Percentiles rank a stretch among this genome's conserved stretches.
phyloP scores from a whole-genome alignment of 2,888 invertebrate genomes.

The Eupithecia exiguata region DNA sequence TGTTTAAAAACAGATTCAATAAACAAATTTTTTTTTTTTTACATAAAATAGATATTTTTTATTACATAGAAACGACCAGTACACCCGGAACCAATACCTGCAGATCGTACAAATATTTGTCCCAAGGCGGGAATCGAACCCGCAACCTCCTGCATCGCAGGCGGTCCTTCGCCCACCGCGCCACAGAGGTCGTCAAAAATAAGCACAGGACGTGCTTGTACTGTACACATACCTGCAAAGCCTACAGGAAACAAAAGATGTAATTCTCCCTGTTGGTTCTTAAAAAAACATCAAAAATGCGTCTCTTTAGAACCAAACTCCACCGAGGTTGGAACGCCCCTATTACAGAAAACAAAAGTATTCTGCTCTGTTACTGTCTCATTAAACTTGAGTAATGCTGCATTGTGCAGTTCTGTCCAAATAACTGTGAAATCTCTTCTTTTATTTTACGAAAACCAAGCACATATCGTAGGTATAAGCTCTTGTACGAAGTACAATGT shows the following conservation, averaged over 20 bases:
- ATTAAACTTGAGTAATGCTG: constrained; percentile 16
- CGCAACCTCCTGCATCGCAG: no score
- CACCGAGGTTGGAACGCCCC: background rate
- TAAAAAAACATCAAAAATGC: background rate
- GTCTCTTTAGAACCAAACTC: background rate
- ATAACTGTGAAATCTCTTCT: constrained; percentile 1
- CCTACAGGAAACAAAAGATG: background rate
- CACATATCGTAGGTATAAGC: background rate
- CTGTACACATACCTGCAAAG: background rate
- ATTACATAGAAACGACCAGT: no score
- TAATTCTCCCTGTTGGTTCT: background rate
- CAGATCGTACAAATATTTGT: no score
- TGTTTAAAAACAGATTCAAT: no score
- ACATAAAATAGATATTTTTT: no score
- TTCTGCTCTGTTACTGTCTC: constrained; percentile 4
- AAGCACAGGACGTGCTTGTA: no score
- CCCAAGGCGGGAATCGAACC: no score
- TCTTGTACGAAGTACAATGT: no score
- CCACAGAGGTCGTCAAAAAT: no score
- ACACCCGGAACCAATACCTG: no score
- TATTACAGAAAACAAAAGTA: constrained; percentile 14
- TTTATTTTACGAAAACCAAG: background rate
- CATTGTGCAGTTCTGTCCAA: constrained; percentile 12
- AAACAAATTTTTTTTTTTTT: no score
- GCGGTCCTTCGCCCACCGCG: no score